Evolutionary conservation across 1,140 invertebrate species (phyloP), one percentile per base, ranked within the genome.

Genomic region (Tribolium madens): DNA sequence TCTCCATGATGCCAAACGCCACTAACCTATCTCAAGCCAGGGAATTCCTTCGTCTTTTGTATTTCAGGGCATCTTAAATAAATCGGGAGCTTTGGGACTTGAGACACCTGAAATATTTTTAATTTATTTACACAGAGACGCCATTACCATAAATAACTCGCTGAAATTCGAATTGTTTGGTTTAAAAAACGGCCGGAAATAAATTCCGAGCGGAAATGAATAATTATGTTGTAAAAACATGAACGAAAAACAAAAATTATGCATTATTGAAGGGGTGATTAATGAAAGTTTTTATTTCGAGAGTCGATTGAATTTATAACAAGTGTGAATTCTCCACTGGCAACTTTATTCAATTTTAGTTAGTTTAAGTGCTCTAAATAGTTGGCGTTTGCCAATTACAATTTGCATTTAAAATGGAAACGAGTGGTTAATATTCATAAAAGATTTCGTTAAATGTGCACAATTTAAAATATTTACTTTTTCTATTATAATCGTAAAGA

Each of bases 11-110:
- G 57, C 57, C 46, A 72, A 72, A 72, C 46, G 42, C 70, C 46
- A 72, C 70, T 48, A 72, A 72, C 42, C 69, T 71, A 71, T 47
- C 69, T 71, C 69, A 71, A 71, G 15, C 69, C 10, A 13, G 47
- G 47, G 69, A 64, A 64, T 64, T 64, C 21, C 57, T n/a, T 64
- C 57, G 12, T 7, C 14, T 33, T 60, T 64, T 64, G 57, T 64
- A 21, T 64, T 57, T 17, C 52, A 57, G 52, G 3, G 18, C 17
- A 26, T 33, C 26, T 33, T 64, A 33, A 64, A 64, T 64, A 64
- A 64, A 64, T 64, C 57, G 9, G 9, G 4, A 18, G 52, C 52
- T 18, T 26, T 57, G 57, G 26, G 26, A 64, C 3, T 64, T 18
- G 26, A 9, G 57, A 64, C 57, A 64, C 26, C 26, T 64, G n/a